These are phyloP conservation scores for rabbit (Oryctolagus cuniculus) DNA, from an alignment of 2,113 vertebrate genomes.

Conservation along the genomic window mOryCun1.1 NC_091450.1:37077501-37078000, in stretches of 20 bases:
- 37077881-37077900: no score
- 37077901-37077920: no score
- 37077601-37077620: background rate
- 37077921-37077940: no score
- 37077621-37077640: background rate
- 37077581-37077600: background rate
- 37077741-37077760: slow-evolving; percentile 44
- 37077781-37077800: slow-evolving; percentile 12
- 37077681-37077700: slow-evolving; percentile 54
- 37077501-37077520: background rate
- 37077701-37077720: slow-evolving; percentile 59
- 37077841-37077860: no score
- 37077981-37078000: no score
- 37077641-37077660: background rate
- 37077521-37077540: background rate
- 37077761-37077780: slow-evolving; percentile 38
- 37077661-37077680: background rate
- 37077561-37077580: background rate
- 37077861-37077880: no score
- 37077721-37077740: slow-evolving; percentile 14
- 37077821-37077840: no score
- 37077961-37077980: no score
- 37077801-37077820: background rate
- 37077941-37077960: no score
- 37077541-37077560: background rate